Conservation (phyloP, 2,888 invertebrate genomes). For the Macaria liturata region DNA sequence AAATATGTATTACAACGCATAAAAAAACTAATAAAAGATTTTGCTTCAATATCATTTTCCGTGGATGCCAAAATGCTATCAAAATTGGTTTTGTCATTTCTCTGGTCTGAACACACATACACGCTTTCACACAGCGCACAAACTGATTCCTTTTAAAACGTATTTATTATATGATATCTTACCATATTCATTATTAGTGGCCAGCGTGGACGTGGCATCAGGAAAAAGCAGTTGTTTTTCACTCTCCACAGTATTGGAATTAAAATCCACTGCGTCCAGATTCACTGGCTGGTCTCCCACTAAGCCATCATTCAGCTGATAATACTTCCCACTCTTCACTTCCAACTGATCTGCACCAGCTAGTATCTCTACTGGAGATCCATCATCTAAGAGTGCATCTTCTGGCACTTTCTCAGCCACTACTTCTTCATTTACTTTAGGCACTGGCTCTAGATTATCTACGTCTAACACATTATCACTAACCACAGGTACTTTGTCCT, state of each 20-base stretch:
- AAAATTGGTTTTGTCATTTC: too few species aligned
- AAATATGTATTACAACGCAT: too few species aligned
- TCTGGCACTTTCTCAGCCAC: constrained; percentile 9
- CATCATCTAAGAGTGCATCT: constrained; percentile 42
- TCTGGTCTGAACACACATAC: too few species aligned
- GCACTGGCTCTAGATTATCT: constrained; percentile 32
- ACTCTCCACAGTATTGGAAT: constrained; percentile 52
- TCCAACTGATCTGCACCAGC: constrained; percentile 48
- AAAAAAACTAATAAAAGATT: too few species aligned
- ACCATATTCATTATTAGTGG: constrained; percentile 68
- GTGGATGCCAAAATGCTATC: too few species aligned
- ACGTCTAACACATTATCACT: constrained; percentile 45
- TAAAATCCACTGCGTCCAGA: constrained; percentile 56
- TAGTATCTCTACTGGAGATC: constrained; percentile 55
- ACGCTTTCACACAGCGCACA: too few species aligned
- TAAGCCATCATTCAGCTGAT: constrained; percentile 64
- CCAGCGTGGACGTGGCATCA: constrained; percentile 50
- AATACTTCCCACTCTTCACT: constrained; percentile 72
- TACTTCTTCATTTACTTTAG: constrained; percentile 31
- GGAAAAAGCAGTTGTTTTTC: constrained; percentile 58
- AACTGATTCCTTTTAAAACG: too few species aligned
- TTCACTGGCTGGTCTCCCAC: constrained; percentile 53
- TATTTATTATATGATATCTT: too few species aligned
- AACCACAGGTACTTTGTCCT: constrained; percentile 44
- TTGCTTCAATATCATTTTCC: too few species aligned